Base-by-base conservation (phyloP, 1,140 invertebrate species). In the Sycophila sp. region DNA sequence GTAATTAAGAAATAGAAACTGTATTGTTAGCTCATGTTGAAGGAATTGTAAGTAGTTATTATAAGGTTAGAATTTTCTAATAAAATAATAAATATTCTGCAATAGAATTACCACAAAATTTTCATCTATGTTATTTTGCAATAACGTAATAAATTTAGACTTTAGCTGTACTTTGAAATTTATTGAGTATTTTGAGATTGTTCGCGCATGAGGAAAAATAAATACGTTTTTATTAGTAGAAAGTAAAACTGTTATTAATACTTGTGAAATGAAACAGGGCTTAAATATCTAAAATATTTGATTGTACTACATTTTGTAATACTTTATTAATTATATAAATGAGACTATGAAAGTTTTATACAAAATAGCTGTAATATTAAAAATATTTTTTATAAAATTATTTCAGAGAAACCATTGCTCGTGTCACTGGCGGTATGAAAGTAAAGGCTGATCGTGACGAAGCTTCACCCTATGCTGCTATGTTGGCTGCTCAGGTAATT, bases 401-500 rank as follows among this genome's bases (percentile, higher is more conserved):
- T 45, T 67, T 34, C 13, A 94, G 96, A 80, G 98, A 99, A 94
- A 99, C 98, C 2, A 99, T 99, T 81, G 94, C 95, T 67, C 90
- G 98, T 81, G 95, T 99, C 34, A 99, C 98, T 80, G 98, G 98
- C 85, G 98, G 98, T 69, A 99, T 99, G 98, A 99, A 99, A 89
- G 98, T 99, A 0, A 99, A 99, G 87, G 98, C 98, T 80, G 98
- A 99, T 89, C 92, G 98, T 90, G 98, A 99, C 89, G 98, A 99
- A 88, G 96, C 98, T 77, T 99, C 98, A 30, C 98, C 98, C 15
- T 99, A 99, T 82, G 98, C 98, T 83, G 98, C 98, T 92, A 99
- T 99, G 98, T 98, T 99, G 88, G 98, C 98, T 82, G 98, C 98
- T 75, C 98, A 99, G 89, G 94, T 95, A 87, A 83, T 73, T 77